These are phyloP conservation scores for Drosophila bocqueti DNA, from an alignment of 1,140 invertebrate genomes.

Conservation along the genomic window DNA sequence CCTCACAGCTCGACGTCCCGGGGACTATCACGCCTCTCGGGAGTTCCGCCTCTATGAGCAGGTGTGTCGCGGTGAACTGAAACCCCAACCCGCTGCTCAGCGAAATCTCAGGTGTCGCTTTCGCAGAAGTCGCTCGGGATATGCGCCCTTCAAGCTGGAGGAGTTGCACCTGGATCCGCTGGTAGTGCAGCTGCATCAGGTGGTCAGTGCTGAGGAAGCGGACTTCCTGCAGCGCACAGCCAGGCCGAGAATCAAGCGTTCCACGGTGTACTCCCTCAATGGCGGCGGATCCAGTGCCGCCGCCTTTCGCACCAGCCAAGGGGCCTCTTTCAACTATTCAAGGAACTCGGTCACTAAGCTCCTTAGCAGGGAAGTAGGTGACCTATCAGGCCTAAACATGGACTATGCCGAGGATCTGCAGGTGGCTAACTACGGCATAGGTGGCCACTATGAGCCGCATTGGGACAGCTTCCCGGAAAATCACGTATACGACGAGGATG, in stretches of 20 bases:
- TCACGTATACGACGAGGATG: slow-evolving; percentile 85
- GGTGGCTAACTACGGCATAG: slow-evolving; percentile 99
- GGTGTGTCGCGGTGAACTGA: slow-evolving; percentile 93
- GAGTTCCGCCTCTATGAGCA: slow-evolving; percentile 90
- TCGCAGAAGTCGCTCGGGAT: slow-evolving; percentile 89
- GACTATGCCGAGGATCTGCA: slow-evolving; percentile 96
- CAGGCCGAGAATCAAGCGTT: slow-evolving; percentile 88
- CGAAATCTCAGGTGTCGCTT: slow-evolving; percentile 88
- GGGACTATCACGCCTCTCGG: slow-evolving; percentile 61
- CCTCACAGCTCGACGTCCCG: slow-evolving; percentile 41
- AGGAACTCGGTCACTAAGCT: slow-evolving; percentile 91
- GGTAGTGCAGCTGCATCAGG: slow-evolving; percentile 95
- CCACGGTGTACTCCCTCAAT: slow-evolving; percentile 48
- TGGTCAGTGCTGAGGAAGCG: slow-evolving; percentile 94
- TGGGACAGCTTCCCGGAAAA: slow-evolving; percentile 90
- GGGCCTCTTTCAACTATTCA: slow-evolving; percentile 94
- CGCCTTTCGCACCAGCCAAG: slow-evolving; percentile 97
- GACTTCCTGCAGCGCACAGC: slow-evolving; percentile 93
- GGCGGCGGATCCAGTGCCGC: slow-evolving; percentile 41
- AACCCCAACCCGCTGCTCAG: slow-evolving; percentile 74
- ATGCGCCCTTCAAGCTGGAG: slow-evolving; percentile 92
- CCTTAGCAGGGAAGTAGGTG: slow-evolving; percentile 89
- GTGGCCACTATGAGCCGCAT: slow-evolving; percentile 99
- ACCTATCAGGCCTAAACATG: slow-evolving; percentile 93
- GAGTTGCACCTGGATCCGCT: slow-evolving; percentile 94